Evolutionary conservation across 1,140 invertebrate genomes (phyloP).

Genomic region (Lasaia peninsularis): DNA sequence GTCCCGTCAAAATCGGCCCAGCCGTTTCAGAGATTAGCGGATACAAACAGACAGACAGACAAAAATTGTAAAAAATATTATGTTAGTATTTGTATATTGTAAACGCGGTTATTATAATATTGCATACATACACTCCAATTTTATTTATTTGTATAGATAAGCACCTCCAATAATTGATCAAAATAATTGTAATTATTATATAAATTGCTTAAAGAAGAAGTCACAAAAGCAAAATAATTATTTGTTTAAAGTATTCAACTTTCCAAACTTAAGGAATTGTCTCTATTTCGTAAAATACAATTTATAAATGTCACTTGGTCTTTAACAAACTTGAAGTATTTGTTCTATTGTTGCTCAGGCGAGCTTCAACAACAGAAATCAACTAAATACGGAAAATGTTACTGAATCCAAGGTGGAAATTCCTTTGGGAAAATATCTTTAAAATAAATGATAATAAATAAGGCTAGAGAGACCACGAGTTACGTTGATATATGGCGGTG

Average conservation of each 20-base stretch:
- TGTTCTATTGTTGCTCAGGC: slow-evolving; percentile 39
- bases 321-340: slow-evolving; percentile 36
- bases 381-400: slow-evolving; percentile 52
- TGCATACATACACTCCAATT: too few species aligned
- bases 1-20: too few species aligned
- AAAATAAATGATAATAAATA: slow-evolving; percentile 68
- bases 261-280: slow-evolving; percentile 8
- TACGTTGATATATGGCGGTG: slow-evolving; percentile 45
- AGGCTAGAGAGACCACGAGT: slow-evolving; percentile 56
- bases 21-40: too few species aligned
- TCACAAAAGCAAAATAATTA: background rate
- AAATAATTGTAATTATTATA: too few species aligned
- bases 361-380: slow-evolving; percentile 53
- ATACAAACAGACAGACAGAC: too few species aligned
- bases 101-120: too few species aligned
- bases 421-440: slow-evolving; percentile 59
- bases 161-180: too few species aligned
- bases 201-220: background rate
- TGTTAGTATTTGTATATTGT: too few species aligned
- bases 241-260: slow-evolving; percentile 14
- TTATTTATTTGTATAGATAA: too few species aligned
- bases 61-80: too few species aligned
- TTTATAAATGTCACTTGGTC: slow-evolving; percentile 32
- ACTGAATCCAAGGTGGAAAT: slow-evolving; percentile 54
- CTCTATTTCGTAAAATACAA: slow-evolving; percentile 21